Evolutionary conservation across 2,113 vertebrate species (phyloP).

Genomic region (Eupsittula cactorum): DNA sequence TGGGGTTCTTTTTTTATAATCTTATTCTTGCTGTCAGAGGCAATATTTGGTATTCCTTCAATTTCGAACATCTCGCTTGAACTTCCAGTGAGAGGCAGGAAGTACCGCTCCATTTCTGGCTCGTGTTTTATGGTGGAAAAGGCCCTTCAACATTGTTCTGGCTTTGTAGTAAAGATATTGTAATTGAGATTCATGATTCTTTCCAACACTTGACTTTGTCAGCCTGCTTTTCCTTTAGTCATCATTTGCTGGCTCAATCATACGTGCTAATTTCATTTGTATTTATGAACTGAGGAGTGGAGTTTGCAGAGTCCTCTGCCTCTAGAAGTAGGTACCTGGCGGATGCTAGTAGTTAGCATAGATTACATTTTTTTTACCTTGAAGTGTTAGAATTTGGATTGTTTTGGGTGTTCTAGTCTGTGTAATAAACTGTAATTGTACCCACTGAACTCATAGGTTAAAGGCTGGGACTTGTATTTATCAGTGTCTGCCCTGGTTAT

Average conservation of each 20-base stretch:
- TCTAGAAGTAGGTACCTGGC: neutral
- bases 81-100: neutral
- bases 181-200: neutral
- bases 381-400: neutral
- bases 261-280: slow-evolving; percentile 22
- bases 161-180: neutral
- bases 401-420: neutral
- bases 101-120: neutral
- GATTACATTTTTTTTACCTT: neutral
- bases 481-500: neutral
- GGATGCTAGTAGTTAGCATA: neutral
- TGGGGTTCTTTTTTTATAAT: neutral
- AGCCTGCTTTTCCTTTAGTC: neutral
- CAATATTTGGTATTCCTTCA: neutral
- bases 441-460: neutral
- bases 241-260: slow-evolving; percentile 6
- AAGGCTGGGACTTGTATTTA: neutral
- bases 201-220: slow-evolving; percentile 1
- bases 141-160: neutral
- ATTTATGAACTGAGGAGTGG: neutral
- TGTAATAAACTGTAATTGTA: slow-evolving; percentile 2
- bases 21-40: neutral
- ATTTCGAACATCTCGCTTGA: neutral
- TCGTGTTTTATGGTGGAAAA: neutral
- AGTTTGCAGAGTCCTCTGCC: neutral